Base-by-base conservation (phyloP, 2,797 vertebrate species). In the Lithobates sylvaticus region DNA sequence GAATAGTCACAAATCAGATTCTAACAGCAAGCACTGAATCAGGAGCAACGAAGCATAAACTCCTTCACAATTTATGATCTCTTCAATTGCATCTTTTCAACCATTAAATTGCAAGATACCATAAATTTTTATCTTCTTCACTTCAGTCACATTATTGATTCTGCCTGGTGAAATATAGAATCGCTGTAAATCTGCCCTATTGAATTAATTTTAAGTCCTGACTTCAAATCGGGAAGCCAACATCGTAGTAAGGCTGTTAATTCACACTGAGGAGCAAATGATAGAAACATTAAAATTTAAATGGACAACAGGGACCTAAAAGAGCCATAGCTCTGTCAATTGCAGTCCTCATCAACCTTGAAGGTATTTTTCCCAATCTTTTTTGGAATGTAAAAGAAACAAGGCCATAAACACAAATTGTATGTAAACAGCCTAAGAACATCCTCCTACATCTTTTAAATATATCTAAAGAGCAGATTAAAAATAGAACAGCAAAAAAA, bases 81-180 rank as follows among this genome's bases (percentile, higher is more conserved):
- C 98, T 99, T 97, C 98, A 99, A 99, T 99, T 99, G 98, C 98
- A 99, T 99, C 98, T 99, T 99, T 99, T 99, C 98, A 99, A 99
- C 98, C 98, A 99, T 99, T 99, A 99, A 99, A 99, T 99, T 99
- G 98, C 97, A 97, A 99, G 98, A 98, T 99, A 99, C 97, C 97
- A 99, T 99, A 98, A 99, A 99, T 99, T 99, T 99, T 99, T 99
- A 99, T 99, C 97, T 98, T 96, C 97, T 98, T 96, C 96, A 97
- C 98, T 97, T 98, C 96, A 96, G 97, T 96, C 96, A 97, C 94
- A 97, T 97, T 98, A 98, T 98, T 97, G 97, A 99, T 99, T 99
- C 97, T 96, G 96, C 96, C 95, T 96, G 96, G 97, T 97, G 97
- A 98, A 98, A 98, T 99, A 98, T 96, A 96, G 97, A 98, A 97